Evolutionary conservation across 2,797 vertebrate species (phyloP).

Genomic region (Huso huso): DNA sequence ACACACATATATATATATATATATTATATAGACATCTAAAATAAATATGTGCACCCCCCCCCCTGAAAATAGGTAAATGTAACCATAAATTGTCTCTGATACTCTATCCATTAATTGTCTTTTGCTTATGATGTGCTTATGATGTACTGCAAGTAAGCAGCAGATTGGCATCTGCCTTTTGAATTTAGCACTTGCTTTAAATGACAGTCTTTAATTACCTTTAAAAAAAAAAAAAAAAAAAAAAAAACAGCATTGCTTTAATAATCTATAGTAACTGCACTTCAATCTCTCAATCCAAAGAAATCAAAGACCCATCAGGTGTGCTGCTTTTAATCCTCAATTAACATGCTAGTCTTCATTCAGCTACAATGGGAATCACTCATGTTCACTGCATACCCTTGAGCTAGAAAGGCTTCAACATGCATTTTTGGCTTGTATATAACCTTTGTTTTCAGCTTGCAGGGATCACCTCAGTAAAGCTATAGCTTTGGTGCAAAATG

Average conservation of each 20-base stretch:
- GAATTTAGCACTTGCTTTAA: slow-evolving; percentile 29
- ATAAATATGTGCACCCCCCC: no score
- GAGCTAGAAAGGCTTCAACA: slow-evolving; percentile 15
- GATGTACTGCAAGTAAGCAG: no score
- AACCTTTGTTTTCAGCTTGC: no score
- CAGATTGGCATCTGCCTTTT: background rate
- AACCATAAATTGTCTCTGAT: no score
- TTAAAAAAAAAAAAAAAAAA: slow-evolving; percentile 51
- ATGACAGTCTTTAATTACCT: slow-evolving; percentile 51
- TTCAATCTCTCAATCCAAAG: slow-evolving; percentile 35
- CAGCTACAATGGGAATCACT: slow-evolving; percentile 35
- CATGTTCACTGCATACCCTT: slow-evolving; percentile 4
- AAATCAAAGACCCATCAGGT: slow-evolving; percentile 39
- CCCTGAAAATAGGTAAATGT: no score
- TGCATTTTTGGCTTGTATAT: no score
- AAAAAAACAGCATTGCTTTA: slow-evolving; percentile 31
- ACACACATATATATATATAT: no score
- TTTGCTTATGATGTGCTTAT: no score
- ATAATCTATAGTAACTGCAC: slow-evolving; percentile 34
- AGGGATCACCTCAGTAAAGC: no score
- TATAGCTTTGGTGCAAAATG: no score
- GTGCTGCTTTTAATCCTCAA: slow-evolving; percentile 45
- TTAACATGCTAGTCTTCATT: slow-evolving; percentile 41
- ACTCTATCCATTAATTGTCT: no score
- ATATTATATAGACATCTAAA: no score